phyloP scores from a whole-genome alignment of 2,113 vertebrate genomes.

The Hepsetus odoe region DNA sequence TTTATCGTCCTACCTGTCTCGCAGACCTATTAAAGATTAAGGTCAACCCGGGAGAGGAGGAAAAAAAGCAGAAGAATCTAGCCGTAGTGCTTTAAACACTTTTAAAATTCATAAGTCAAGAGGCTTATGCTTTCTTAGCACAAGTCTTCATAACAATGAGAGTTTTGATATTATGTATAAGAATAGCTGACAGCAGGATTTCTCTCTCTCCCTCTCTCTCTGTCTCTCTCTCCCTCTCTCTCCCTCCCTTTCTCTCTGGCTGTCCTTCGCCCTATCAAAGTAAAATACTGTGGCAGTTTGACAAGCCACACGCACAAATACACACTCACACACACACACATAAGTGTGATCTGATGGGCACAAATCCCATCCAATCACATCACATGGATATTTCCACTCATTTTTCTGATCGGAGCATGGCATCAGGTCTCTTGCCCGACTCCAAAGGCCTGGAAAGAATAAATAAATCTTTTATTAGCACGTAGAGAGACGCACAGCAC shows the following conservation, averaged over 20 bases:
- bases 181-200: constrained; percentile 80
- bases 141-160: constrained; percentile 77
- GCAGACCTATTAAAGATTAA: constrained; percentile 80
- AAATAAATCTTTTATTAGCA: constrained; percentile 48
- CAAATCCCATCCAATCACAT: constrained; percentile 63
- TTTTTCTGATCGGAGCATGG: constrained; percentile 21
- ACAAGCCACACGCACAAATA: constrained; percentile 48
- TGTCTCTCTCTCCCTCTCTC: constrained; percentile 48
- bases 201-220: constrained; percentile 59
- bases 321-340: constrained; percentile 29
- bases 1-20: constrained; percentile 75
- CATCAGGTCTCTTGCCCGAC: not conserved
- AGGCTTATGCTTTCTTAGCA: constrained; percentile 78
- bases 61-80: constrained; percentile 48
- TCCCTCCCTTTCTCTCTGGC: constrained; percentile 56
- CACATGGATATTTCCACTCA: constrained; percentile 41
- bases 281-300: constrained; percentile 50
- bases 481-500: not conserved
- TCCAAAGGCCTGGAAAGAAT: not conserved
- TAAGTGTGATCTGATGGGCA: constrained; percentile 49
- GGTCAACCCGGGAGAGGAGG: constrained; percentile 68
- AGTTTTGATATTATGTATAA: constrained; percentile 77
- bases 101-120: constrained; percentile 80
- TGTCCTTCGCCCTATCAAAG: constrained; percentile 43
- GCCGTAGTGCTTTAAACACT: constrained; percentile 69